A percentile compares a stretch with the other conserved stretches of the same genome.
Conservation (phyloP, 2,113 vertebrate genomes). For the Strigops habroptila region DNA sequence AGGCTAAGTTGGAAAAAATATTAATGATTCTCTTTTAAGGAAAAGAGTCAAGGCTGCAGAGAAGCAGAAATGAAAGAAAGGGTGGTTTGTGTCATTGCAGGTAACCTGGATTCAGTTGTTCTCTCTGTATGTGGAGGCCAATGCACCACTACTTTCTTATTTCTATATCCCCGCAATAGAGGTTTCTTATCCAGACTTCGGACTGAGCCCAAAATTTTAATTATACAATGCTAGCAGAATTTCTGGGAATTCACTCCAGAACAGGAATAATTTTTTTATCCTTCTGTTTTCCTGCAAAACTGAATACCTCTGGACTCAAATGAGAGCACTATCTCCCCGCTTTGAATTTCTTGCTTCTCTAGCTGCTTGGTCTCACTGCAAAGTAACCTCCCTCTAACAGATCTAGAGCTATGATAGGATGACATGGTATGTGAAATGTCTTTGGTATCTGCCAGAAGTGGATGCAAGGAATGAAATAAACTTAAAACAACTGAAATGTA, state of each 20-base stretch:
- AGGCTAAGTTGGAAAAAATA: background rate
- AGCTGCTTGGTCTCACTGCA: background rate
- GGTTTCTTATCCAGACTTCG: background rate
- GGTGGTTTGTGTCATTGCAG: background rate
- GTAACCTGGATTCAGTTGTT: background rate
- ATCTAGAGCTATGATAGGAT: background rate
- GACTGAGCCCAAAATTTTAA: background rate
- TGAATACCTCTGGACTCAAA: background rate
- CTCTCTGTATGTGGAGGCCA: background rate
- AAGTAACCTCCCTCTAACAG: background rate
- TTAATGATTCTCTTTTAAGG: background rate
- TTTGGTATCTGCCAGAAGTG: background rate
- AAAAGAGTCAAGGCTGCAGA: background rate
- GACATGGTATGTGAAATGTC: background rate
- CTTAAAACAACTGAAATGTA: background rate
- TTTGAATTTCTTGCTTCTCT: background rate
- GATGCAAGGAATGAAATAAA: fast-evolving
- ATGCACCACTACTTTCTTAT: background rate
- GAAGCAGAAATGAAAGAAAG: background rate
- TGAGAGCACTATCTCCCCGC: background rate
- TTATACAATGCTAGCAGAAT: background rate
- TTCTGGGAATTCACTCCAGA: background rate
- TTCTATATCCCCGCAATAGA: background rate
- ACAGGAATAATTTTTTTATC: background rate
- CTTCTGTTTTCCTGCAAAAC: background rate